These are phyloP conservation scores for Rhagium mordax DNA, from an alignment of 2,888 invertebrate species.

Conservation along the genomic window DNA sequence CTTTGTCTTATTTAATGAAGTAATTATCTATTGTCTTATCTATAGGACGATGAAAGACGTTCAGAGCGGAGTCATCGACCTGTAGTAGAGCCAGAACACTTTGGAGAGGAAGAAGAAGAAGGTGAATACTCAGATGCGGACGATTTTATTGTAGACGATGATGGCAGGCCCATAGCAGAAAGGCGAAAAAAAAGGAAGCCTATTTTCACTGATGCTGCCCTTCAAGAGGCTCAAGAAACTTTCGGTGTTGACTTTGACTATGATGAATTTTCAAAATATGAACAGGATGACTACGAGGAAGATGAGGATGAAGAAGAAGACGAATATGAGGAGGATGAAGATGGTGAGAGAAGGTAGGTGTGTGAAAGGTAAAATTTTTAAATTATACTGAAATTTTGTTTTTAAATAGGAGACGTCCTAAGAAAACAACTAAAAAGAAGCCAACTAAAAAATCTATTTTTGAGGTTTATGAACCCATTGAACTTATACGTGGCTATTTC, in stretches of 20 bases:
- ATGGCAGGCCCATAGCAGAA: slow-evolving; percentile 89
- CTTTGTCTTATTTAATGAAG: not conserved
- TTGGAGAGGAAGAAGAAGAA: slow-evolving; percentile 85
- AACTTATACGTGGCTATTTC: slow-evolving; percentile 95
- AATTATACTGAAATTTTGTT: slow-evolving; percentile 29
- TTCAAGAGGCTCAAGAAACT: slow-evolving; percentile 98
- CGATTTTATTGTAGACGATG: slow-evolving; percentile 98
- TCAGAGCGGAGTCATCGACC: slow-evolving; percentile 81
- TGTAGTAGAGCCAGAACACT: slow-evolving; percentile 76
- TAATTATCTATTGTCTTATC: not conserved
- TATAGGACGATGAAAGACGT: slow-evolving; percentile 84
- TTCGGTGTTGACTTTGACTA: slow-evolving; percentile 99
- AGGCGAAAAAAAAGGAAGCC: slow-evolving; percentile 85
- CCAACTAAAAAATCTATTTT: slow-evolving; percentile 89
- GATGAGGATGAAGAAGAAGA: slow-evolving; percentile 88
- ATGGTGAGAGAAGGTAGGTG: slow-evolving; percentile 69
- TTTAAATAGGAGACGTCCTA: slow-evolving; percentile 73
- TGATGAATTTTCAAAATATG: slow-evolving; percentile 91
- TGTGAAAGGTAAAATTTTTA: too few relatives aligned
- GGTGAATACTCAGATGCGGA: slow-evolving; percentile 90
- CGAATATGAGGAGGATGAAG: slow-evolving; percentile 85
- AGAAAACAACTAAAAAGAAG: slow-evolving; percentile 84
- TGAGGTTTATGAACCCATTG: slow-evolving; percentile 97
- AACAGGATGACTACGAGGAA: slow-evolving; percentile 88
- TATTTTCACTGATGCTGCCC: slow-evolving; percentile 89